Base-by-base conservation (phyloP, 2,888 invertebrate genomes). In the Latrodectus elegans region DNA sequence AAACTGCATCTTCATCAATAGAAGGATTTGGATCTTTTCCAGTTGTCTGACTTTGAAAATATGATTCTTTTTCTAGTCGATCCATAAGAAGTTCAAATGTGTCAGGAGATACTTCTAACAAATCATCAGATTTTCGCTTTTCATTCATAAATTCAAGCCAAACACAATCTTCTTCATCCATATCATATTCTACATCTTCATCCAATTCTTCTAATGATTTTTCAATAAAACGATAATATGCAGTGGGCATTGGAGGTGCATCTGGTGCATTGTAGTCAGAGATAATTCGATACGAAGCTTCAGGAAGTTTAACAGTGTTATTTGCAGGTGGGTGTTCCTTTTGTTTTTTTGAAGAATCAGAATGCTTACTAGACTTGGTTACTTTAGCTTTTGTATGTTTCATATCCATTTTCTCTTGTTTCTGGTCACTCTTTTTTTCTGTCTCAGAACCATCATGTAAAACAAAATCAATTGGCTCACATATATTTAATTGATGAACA, bases 1-100 rank as follows among this genome's bases (percentile, higher is more conserved):
- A 99, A 0, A 99, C 98, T 0, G 99, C 99, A 93, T 99, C 99
- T 91, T 99, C 99, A 91, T 99, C 99, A 9, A 97, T 96, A 0
- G 97, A 96, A 0, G 96, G 95, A 22, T 95, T 94, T 8, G 92
- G 92, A 89, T 93, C 93, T 90, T 93, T 93, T 11, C 93, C 93
- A 64, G 92, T 92, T 51, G 92, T 93, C 91, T 93, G 93, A 91
- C 92, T 92, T 93, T 97, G 97, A 92, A 98, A 98, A 92, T 97
- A 97, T 0, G 98, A 98, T 92, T 99, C 99, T 92, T 99, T 99
- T 92, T 99, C 99, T 90, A 99, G 93, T 83, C 99, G 94, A 92
- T 99, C 99, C 97, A 99, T 99, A 1, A 99, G 93, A n/a, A 97
- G 92, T 92, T 99, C 99, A 92, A 99, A 95, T 0, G 95, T 96